Evolutionary conservation across 2,888 invertebrate species (phyloP), one percentile per base, ranked within the genome.

Genomic region (Zhuqinia jingwanae): DNA sequence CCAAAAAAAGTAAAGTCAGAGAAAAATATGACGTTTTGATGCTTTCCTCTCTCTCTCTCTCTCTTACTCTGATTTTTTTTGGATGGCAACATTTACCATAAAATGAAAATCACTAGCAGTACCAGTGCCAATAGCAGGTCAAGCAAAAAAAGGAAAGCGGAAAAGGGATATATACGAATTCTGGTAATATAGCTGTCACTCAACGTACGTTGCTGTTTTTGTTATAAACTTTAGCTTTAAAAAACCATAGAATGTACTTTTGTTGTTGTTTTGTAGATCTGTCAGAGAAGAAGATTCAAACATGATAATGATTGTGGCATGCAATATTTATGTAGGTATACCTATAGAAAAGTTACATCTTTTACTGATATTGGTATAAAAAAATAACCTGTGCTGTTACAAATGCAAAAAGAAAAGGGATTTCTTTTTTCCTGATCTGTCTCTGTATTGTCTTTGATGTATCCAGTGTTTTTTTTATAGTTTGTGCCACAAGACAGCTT

Each of bases 1-100:
- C 56, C 75, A 75, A 30, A 17, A n/a, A 50, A 75, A 53, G 17
- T 75, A 13, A 22, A 77, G 58, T 8, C 36, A 15, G 42, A 47
- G 45, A 58, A 68, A 68, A 60, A 77, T 77, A 60, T 77, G 77
- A 77, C 77, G 58, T 77, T 68, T 68, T 77, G 77, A 76, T 56
- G 56, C 53, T 56, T 45, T 58, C 58, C 45, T 25, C 45, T 45
- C n/a, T n/a, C n/a, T n/a, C n/a, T n/a, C n/a, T n/a, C n/a, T n/a
- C n/a, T n/a, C 68, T 68, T 36, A 65, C 45, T 68, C 22, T 22
- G 10, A 13, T 76, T 15, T 58, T 56, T 56, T 45, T 20, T 17
- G 20, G 58, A 20, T 10, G 22, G 22, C 22, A 45, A 36, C 0
- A 65, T 25, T n/a, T n/a, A n/a, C n/a, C n/a, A n/a, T n/a, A n/a